Percentiles rank a stretch among this genome's conserved stretches.
These are phyloP conservation scores for Acanthisitta chloris DNA, from an alignment of 2,113 vertebrate species.

Conservation along the genomic window DNA sequence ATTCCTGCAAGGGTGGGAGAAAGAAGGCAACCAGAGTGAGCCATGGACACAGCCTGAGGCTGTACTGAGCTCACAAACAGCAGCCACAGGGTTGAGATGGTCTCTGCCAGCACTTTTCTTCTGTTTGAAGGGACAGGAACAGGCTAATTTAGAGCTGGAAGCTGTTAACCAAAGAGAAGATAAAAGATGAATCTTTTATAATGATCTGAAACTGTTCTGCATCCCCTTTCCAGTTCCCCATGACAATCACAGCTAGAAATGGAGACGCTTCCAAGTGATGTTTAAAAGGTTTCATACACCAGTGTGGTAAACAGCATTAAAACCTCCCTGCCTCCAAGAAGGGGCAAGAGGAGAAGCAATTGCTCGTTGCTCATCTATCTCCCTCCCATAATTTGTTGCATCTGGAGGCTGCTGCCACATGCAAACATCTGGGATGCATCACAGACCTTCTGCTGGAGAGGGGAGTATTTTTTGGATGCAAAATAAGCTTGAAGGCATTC, in stretches of 20 bases:
- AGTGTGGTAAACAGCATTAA: background rate
- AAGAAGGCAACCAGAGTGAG: background rate
- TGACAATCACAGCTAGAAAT: background rate
- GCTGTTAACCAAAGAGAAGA: background rate
- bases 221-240: background rate
- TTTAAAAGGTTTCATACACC: background rate
- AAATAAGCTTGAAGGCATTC: background rate
- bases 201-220: background rate
- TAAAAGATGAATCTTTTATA: background rate
- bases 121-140: background rate
- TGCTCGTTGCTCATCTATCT: background rate
- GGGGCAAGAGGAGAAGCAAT: background rate
- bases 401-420: background rate
- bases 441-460: background rate
- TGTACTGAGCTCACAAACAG: background rate
- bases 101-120: background rate
- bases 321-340: background rate
- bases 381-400: background rate
- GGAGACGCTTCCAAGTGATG: background rate
- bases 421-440: conserved; percentile 57
- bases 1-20: background rate
- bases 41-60: background rate
- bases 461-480: background rate
- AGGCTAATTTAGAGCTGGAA: background rate
- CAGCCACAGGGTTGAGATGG: background rate